Evolutionary conservation across 2,113 vertebrate genomes (phyloP).

Genomic region (Tetrax tetrax): DNA sequence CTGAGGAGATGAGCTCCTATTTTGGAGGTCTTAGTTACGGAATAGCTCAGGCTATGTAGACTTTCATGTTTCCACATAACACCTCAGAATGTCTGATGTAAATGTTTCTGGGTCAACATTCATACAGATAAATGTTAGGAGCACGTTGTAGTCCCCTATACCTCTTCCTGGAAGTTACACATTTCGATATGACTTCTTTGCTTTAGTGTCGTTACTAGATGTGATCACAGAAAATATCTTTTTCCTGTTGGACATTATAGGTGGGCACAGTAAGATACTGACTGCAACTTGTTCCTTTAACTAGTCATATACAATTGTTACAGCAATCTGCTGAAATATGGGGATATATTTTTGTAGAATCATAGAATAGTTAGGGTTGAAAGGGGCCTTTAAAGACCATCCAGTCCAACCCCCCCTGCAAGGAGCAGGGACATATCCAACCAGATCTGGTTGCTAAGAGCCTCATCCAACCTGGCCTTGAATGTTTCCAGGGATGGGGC

Average conservation of each 20-base stretch:
- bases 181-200: neutral
- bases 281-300: neutral
- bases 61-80: neutral
- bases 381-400: no score
- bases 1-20: neutral
- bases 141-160: rapidly evolving
- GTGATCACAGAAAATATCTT: neutral
- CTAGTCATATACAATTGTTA: neutral
- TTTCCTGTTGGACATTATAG: neutral
- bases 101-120: neutral
- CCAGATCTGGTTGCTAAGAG: no score
- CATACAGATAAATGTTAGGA: neutral
- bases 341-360: neutral
- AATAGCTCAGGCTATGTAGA: neutral
- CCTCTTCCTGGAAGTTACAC: neutral
- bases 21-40: neutral
- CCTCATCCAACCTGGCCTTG: no score
- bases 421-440: no score
- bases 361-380: no score
- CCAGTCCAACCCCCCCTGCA: no score
- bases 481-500: no score
- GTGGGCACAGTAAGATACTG: neutral
- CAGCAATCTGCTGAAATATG: neutral
- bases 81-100: neutral
- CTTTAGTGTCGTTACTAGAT: neutral